A percentile compares a stretch with the other conserved stretches of the same genome.
phyloP scores from a whole-genome alignment of 2,888 invertebrate genomes.

The Cetonia aurata region DNA sequence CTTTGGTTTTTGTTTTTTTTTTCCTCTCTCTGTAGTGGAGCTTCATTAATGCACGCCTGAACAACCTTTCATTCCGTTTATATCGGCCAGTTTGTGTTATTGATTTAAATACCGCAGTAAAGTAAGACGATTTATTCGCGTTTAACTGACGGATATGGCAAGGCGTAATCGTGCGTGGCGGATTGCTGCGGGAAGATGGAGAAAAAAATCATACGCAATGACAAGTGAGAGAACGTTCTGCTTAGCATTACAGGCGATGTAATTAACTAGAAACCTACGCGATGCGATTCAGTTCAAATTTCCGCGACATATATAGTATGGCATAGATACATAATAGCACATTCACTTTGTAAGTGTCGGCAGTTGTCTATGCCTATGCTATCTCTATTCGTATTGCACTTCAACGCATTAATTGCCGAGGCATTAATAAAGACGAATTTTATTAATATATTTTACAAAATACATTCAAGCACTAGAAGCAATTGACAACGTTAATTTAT shows the following conservation, averaged over 20 bases:
- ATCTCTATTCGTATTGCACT: no score
- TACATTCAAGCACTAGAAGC: no score
- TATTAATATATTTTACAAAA: no score
- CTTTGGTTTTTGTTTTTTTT: background rate
- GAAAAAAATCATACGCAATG: slow-evolving; percentile 15
- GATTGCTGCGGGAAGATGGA: slow-evolving; percentile 3
- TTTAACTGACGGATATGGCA: background rate
- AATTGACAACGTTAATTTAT: no score
- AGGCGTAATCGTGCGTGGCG: slow-evolving; percentile 16
- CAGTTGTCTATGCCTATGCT: no score
- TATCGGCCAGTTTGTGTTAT: background rate
- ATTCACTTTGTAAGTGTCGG: background rate
- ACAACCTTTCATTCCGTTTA: slow-evolving; percentile 1
- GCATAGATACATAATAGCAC: background rate
- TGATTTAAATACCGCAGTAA: slow-evolving; percentile 4
- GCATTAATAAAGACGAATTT: no score
- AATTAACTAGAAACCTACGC: slow-evolving; percentile 17
- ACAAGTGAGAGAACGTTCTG: slow-evolving; percentile 20
- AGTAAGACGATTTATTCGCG: background rate
- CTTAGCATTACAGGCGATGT: slow-evolving; percentile 24
- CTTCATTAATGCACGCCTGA: slow-evolving; percentile 11
- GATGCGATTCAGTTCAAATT: background rate
- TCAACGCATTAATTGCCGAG: no score
- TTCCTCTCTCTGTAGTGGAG: slow-evolving; percentile 4
- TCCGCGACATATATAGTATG: background rate